These are phyloP conservation scores for Escarpia spicata DNA, from an alignment of 2,888 invertebrate genomes.

Conservation along the genomic window DNA sequence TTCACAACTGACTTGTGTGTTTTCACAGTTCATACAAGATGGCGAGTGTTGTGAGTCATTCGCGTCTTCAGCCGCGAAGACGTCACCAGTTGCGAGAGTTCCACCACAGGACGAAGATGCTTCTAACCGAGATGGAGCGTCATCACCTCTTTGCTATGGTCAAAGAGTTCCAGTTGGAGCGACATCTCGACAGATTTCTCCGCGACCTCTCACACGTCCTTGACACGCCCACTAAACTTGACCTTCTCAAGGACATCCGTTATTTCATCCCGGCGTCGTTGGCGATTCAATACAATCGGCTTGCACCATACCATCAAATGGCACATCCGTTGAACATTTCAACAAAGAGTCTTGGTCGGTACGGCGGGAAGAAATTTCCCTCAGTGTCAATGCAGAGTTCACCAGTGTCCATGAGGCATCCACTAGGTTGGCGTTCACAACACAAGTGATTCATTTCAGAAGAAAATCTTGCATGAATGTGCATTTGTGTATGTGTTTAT, in stretches of 20 bases:
- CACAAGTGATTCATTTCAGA: no score
- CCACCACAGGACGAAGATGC: conserved; percentile 32
- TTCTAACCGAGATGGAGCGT: conserved; percentile 45
- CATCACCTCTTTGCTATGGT: conserved; percentile 48
- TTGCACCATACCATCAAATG: conserved; percentile 45
- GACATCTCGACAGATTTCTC: conserved; percentile 43
- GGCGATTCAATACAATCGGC: conserved; percentile 40
- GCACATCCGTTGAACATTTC: conserved; percentile 34
- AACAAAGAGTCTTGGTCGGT: conserved; percentile 1
- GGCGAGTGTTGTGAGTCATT: not conserved
- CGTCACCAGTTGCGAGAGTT: conserved; percentile 35
- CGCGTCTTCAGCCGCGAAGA: conserved; percentile 23
- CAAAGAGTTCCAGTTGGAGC: conserved; percentile 40
- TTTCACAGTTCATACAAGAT: not conserved
- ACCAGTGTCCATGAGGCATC: not conserved
- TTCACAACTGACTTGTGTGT: no score
- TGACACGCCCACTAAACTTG: conserved; percentile 50
- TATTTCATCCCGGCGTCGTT: conserved; percentile 46
- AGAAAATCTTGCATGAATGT: no score
- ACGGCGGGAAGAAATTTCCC: not conserved
- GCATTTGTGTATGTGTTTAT: no score
- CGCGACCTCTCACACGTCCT: conserved; percentile 45
- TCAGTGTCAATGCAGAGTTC: not conserved
- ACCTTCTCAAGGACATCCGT: conserved; percentile 50
- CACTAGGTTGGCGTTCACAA: not conserved